Percentiles rank a stretch among this genome's conserved stretches.
Conservation (phyloP, 2,888 invertebrate species). For the Corbicula japonica region DNA sequence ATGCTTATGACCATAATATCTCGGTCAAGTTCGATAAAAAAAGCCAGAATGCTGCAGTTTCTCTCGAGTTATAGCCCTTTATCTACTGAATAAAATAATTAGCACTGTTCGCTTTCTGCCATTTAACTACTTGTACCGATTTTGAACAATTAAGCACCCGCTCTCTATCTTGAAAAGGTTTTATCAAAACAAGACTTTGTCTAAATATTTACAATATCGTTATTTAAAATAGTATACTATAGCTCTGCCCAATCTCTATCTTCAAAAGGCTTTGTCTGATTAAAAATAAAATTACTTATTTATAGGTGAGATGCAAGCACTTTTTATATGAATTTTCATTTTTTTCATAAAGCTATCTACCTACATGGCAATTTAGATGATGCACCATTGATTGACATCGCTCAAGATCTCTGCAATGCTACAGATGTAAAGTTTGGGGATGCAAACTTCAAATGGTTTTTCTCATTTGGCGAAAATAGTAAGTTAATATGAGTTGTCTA, state of each 20-base stretch:
- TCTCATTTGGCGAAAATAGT: not conserved
- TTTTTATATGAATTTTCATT: not conserved
- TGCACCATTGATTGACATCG: not conserved
- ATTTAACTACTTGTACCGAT: too few species aligned
- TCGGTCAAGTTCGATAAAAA: too few species aligned
- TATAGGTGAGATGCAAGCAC: not conserved
- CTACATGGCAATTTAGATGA: not conserved
- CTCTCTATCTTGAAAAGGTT: not conserved
- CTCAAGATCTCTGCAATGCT: not conserved
- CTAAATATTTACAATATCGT: not conserved
- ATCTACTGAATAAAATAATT: too few species aligned
- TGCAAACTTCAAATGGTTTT: not conserved
- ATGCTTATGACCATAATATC: too few species aligned
- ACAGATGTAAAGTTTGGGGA: not conserved
- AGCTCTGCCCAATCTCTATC: not conserved
- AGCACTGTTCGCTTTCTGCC: too few species aligned
- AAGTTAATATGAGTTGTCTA: not conserved
- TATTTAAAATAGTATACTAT: not conserved
- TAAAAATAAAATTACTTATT: too few species aligned
- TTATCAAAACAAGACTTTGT: not conserved
- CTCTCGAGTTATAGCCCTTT: too few species aligned
- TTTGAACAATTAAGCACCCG: too few species aligned
- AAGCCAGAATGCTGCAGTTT: too few species aligned
- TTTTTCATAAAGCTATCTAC: slow-evolving; percentile 1
- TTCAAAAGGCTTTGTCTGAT: not conserved